phyloP scores from a whole-genome alignment of 2,888 invertebrate species.

The Napeogenes sylphis region DNA sequence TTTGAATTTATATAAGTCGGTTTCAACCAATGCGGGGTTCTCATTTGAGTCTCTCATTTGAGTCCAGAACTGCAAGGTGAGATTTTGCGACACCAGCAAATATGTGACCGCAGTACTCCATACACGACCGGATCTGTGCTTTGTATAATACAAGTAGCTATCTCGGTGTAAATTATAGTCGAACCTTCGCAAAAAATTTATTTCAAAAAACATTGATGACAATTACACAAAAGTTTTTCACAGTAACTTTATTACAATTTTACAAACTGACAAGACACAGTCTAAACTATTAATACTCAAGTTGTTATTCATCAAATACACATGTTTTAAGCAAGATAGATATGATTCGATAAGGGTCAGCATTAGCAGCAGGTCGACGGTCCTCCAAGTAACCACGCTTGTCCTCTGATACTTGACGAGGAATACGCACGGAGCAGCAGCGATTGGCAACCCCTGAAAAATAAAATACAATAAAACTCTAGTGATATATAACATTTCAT shows the following conservation, averaged over 20 bases:
- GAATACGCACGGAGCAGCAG: constrained; percentile 94
- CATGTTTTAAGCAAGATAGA: constrained; percentile 89
- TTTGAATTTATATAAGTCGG: too few species aligned
- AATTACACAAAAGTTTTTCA: too few species aligned
- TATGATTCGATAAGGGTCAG: constrained; percentile 91
- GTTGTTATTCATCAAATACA: constrained; percentile 83
- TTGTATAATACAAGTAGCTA: too few species aligned
- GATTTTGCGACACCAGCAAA: too few species aligned
- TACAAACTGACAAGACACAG: background rate
- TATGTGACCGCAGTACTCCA: too few species aligned
- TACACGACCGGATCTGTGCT: too few species aligned
- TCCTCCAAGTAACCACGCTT: constrained; percentile 82
- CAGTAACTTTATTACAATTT: background rate
- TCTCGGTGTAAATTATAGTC: too few species aligned
- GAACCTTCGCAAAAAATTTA: too few species aligned
- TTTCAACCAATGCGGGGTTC: too few species aligned
- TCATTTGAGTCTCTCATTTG: too few species aligned
- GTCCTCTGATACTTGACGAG: constrained; percentile 92
- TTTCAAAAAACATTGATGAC: too few species aligned
- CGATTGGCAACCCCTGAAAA: constrained; percentile 91
- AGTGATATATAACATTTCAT: background rate
- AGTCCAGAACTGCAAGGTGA: too few species aligned
- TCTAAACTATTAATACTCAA: background rate
- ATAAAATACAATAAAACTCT: background rate
- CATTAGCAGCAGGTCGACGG: constrained; percentile 42